These are phyloP conservation scores for Forficula auricularia DNA, from an alignment of 1,140 invertebrate genomes.

Conservation along the genomic window DNA sequence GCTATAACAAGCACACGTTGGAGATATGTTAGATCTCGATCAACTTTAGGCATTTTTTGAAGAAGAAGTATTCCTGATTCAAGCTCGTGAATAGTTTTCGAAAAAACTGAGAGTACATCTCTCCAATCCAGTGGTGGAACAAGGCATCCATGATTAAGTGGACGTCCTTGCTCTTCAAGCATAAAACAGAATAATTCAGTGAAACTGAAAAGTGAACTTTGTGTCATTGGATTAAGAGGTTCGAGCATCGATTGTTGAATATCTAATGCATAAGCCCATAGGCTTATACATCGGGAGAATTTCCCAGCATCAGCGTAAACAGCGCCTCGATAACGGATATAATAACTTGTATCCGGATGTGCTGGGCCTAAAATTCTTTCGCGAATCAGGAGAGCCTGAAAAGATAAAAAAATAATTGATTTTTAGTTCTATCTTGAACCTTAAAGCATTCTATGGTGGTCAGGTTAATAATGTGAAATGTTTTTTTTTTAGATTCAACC, in stretches of 20 bases:
- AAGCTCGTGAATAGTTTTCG: slow-evolving; percentile 20
- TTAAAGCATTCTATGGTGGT: too few species aligned
- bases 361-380: slow-evolving; percentile 82
- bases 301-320: slow-evolving; percentile 88
- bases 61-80: slow-evolving; percentile 27
- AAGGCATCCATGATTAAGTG: slow-evolving; percentile 46
- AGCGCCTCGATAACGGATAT: slow-evolving; percentile 81
- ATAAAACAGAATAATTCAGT: slow-evolving; percentile 90
- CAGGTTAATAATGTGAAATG: too few species aligned
- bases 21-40: slow-evolving; percentile 55
- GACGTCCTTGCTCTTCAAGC: slow-evolving; percentile 57
- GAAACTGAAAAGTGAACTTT: slow-evolving; percentile 81
- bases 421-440: too few species aligned
- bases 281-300: slow-evolving; percentile 74
- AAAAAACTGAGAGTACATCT: slow-evolving; percentile 44
- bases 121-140: slow-evolving; percentile 59
- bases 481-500: too few species aligned
- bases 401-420: neutral
- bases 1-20: slow-evolving; percentile 73
- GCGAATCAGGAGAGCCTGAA: slow-evolving; percentile 62
- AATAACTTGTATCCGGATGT: slow-evolving; percentile 92
- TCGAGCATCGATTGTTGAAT: slow-evolving; percentile 88
- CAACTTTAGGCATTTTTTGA: slow-evolving; percentile 34
- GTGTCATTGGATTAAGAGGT: slow-evolving; percentile 85
- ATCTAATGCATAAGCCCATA: slow-evolving; percentile 94